Base-by-base conservation (phyloP, 2,113 vertebrate genomes). In the Platichthys flesus region DNA sequence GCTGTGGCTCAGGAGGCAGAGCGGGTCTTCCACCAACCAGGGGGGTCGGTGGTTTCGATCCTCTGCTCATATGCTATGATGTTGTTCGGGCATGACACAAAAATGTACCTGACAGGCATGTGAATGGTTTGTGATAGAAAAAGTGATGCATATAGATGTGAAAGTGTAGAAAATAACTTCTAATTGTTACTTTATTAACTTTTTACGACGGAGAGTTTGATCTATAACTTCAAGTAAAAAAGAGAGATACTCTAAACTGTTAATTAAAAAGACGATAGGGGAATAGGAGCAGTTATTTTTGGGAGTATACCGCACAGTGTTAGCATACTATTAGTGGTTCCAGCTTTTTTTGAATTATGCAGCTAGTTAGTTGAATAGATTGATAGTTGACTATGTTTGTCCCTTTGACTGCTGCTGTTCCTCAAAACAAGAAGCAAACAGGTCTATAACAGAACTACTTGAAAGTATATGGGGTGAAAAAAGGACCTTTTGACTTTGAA, bases 381-480 rank as follows among this genome's bases (percentile, higher is more conserved):
- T 1, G 62, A 49, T 26, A 18, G 42, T 0, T 21, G 6, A 35
- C 51, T 16, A 55, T 0, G 6, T 69, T 54, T 58, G 24, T 64
- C 28, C n/a, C 51, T 37, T 49, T 12, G 23, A 56, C 47, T 59
- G 57, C 28, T 80, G 79, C 75, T 82, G 62, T 14, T 82, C 24
- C 35, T 60, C 37, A 49, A 55, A 61, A 78, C 16, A 76, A 77
- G 42, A 26, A 73, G 64, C 60, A 74, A 81, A 81, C 71, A 76
- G 71, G 37, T 76, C 79, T 67, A 57, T 65, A 57, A 76, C 61
- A 52, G 82, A 80, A 70, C 78, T 63, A 15, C 37, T 20, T n/a
- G 59, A 49, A 21, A 3, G 35, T 82, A 82, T 81, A 83, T 82
- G 37, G 37, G 9, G 40, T 0, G 2, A 42, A 40, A 40, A 40